These are phyloP conservation scores for Enteromius treurensis DNA, from an alignment of 2,797 vertebrate genomes.

Conservation along the genomic window DNA sequence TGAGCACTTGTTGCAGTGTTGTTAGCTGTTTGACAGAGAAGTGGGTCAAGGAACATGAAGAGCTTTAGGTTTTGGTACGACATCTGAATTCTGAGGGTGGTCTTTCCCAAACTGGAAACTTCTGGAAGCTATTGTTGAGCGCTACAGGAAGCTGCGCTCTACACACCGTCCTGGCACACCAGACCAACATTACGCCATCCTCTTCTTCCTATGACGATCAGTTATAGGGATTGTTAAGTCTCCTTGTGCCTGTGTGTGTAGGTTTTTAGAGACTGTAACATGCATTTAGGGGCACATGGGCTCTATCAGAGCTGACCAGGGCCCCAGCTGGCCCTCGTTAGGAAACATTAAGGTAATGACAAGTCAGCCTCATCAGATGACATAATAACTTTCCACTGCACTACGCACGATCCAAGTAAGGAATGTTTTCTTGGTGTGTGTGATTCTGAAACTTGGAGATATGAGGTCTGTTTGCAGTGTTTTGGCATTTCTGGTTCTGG, in stretches of 20 bases:
- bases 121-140: slow-evolving; percentile 28
- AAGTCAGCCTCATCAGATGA: slow-evolving; percentile 4
- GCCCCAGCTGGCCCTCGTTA: slow-evolving; percentile 30
- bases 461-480: background rate
- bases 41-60: background rate
- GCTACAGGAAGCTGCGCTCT: background rate
- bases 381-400: slow-evolving; percentile 45
- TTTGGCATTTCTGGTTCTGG: background rate
- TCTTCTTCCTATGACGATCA: slow-evolving; percentile 40
- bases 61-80: slow-evolving; percentile 3
- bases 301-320: slow-evolving; percentile 6
- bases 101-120: slow-evolving; percentile 15
- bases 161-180: slow-evolving; percentile 3
- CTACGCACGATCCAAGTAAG: background rate
- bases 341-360: slow-evolving; percentile 14
- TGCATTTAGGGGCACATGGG: slow-evolving; percentile 1
- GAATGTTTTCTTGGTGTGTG: slow-evolving; percentile 1
- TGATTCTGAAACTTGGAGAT: slow-evolving; percentile 2
- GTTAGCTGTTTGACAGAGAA: background rate
- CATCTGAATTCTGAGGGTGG: slow-evolving; percentile 5
- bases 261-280: slow-evolving; percentile 20
- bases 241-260: slow-evolving; percentile 15
- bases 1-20: slow-evolving; percentile 15
- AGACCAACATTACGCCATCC: background rate
- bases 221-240: slow-evolving; percentile 47